Evolutionary conservation across 2,113 vertebrate species (phyloP), one percentile per base, ranked within the genome.

Genomic region (Melierax canorus): DNA sequence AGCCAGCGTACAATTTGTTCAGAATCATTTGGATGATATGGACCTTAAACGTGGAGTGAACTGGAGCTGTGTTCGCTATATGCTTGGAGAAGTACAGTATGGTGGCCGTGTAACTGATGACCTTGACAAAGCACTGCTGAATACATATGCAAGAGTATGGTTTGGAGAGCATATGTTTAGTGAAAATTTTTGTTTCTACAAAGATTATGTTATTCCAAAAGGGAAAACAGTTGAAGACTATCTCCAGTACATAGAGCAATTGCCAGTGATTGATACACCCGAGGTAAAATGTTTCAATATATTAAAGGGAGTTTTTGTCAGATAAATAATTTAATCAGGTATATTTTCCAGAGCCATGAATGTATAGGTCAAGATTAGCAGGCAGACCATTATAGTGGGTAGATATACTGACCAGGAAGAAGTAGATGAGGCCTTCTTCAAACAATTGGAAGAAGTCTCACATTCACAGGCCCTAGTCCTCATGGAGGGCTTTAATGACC

Each of bases 61-160:
- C 97, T 99, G 98, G 99, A 98, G 71, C 97, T 99, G 98, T 46
- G 94, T 99, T 55, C 98, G 94, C 72, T 99, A 99, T 91, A 99
- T 99, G 98, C 94, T 99, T 6, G 98, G 98, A 88, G 97, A 98
- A 94, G 98, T 99, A n/a, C 99, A 99, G 77, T 99, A 99, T 2
- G 98, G 99, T 4, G 99, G 98, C 60, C 97, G 98, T 18, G 99
- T 99, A 10, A 99, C 98, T 0, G 99, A 99, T 21, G 98, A 99
- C 90, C 92, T 98, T 48, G 98, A 99, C 97, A 99, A 99, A 79
- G 94, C 78, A 3, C 98, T 99, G 62, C 98, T 99, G 22, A 99
- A 99, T 39, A 99, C 98, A 0, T 99, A 99, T 36, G 68, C 98
- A 3, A 91, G 76, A 4, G 98, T 98, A 55, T 99, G 98, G 98